phyloP scores from a whole-genome alignment of 2,797 vertebrate genomes.

The Thamnophis elegans region DNA sequence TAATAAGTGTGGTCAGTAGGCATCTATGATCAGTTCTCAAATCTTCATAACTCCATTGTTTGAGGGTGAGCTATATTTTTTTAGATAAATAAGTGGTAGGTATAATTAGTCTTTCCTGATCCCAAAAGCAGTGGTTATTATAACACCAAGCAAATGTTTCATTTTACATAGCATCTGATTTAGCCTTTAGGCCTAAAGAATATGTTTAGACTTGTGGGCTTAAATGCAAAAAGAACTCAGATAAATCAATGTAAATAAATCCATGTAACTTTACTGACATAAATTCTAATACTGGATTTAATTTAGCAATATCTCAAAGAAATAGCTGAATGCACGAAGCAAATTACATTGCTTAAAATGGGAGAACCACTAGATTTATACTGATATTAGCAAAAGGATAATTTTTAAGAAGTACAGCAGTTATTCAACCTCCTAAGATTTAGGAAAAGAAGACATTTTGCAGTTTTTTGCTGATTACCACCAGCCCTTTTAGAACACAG shows the following conservation, averaged over 20 bases:
- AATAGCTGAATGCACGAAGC: neutral
- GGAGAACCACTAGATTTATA: neutral
- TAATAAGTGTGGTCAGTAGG: neutral
- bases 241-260: neutral
- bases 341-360: neutral
- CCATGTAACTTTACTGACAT: neutral
- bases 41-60: neutral
- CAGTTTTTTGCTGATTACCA: neutral
- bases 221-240: neutral
- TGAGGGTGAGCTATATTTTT: neutral
- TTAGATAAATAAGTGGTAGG: neutral
- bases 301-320: neutral
- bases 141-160: neutral
- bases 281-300: neutral
- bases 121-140: neutral
- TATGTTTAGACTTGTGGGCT: neutral
- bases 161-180: neutral
- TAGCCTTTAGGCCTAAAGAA: neutral
- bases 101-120: neutral
- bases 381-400: conserved; percentile 4
- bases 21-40: neutral
- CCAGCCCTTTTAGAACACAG: neutral
- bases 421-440: neutral
- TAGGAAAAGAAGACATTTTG: neutral
- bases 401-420: conserved; percentile 23